These are phyloP conservation scores for Diorhabda elongata DNA, from an alignment of 1,140 invertebrate genomes.

Conservation along the genomic window DNA sequence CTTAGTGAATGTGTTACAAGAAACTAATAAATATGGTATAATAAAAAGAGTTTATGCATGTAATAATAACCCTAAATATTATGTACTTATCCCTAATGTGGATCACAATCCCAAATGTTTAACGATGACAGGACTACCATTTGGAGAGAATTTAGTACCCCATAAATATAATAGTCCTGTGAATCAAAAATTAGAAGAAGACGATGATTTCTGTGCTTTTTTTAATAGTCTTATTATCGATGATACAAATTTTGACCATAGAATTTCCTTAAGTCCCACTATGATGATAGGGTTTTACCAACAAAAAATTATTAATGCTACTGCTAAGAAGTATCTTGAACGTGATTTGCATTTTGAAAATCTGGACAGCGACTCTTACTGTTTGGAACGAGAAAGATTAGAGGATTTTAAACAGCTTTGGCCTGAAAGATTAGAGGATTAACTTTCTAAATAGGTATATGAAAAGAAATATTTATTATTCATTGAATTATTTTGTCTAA, in stretches of 20 bases:
- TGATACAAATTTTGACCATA: not conserved
- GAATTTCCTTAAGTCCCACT: too few relatives aligned
- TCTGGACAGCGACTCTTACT: too few relatives aligned
- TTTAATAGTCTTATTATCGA: conserved; percentile 25
- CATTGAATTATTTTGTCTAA: too few relatives aligned
- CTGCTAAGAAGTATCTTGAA: too few relatives aligned
- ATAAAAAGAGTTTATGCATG: conserved; percentile 25
- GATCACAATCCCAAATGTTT: conserved; percentile 25
- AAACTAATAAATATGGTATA: conserved; percentile 27
- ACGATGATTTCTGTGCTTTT: conserved; percentile 19
- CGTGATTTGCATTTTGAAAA: too few relatives aligned
- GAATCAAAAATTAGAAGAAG: conserved; percentile 12
- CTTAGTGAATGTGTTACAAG: conserved; percentile 23
- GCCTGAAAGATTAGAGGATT: too few relatives aligned
- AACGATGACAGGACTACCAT: conserved; percentile 23
- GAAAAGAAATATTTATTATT: too few relatives aligned
- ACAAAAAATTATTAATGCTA: too few relatives aligned
- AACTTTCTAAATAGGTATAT: too few relatives aligned
- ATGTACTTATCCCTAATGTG: conserved; percentile 26
- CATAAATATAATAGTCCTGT: conserved; percentile 9
- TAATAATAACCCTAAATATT: conserved; percentile 25
- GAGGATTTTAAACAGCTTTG: too few relatives aligned
- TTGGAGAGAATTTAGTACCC: conserved; percentile 22
- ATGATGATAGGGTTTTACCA: too few relatives aligned
- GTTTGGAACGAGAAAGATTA: too few relatives aligned